Percentiles rank a stretch among this genome's conserved stretches.
phyloP scores from a whole-genome alignment of 2,797 vertebrate genomes.

The Eulemur rubriventer region DNA sequence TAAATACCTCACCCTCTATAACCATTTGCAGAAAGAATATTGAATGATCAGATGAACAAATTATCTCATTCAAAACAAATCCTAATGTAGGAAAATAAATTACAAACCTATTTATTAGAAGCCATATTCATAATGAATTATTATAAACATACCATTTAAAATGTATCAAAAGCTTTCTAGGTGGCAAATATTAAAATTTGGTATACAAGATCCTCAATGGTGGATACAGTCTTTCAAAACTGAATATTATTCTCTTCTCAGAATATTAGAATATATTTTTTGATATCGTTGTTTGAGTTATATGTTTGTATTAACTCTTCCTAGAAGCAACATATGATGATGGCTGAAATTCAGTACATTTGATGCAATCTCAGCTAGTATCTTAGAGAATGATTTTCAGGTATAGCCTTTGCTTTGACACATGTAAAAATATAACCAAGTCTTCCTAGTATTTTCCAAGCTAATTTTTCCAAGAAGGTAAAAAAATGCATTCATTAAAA shows the following conservation, averaged over 20 bases:
- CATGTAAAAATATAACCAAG: background rate
- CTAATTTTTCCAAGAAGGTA: background rate
- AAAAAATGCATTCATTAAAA: background rate
- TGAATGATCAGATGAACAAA: background rate
- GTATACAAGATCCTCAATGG: background rate
- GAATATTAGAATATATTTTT: background rate
- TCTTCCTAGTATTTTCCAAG: background rate
- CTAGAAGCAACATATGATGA: background rate
- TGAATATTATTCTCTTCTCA: background rate
- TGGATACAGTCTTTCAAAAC: background rate
- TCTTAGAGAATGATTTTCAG: background rate
- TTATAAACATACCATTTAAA: background rate
- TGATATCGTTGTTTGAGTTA: background rate
- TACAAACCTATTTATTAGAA: background rate
- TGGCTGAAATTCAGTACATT: background rate
- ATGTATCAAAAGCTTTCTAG: background rate
- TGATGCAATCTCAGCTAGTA: background rate
- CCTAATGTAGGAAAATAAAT: background rate
- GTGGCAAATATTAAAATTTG: background rate
- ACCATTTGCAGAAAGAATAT: background rate
- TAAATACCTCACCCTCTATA: background rate
- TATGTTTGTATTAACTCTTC: background rate
- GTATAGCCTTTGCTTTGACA: background rate
- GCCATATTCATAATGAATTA: background rate
- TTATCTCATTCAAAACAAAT: background rate